Evolutionary conservation across 2,797 vertebrate species (phyloP).

Genomic region (Falco novaeseelandiae): DNA sequence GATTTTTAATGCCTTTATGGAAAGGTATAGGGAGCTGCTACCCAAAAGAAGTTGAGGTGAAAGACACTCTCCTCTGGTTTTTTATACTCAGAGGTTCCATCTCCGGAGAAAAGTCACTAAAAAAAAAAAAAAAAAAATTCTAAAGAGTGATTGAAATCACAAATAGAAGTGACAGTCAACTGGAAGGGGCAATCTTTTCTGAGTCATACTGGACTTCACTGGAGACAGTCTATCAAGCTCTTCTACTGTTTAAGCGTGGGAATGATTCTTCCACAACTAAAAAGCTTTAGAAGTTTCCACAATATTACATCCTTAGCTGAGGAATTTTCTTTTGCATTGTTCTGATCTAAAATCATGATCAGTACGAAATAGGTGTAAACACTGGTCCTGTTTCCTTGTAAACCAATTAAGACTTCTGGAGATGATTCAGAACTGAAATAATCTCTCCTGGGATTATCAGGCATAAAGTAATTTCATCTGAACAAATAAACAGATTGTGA

Average conservation of each 20-base stretch:
- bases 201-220: background rate
- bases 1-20: background rate
- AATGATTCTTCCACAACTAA: background rate
- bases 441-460: background rate
- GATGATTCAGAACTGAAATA: background rate
- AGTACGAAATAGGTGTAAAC: background rate
- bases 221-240: background rate
- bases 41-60: background rate
- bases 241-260: background rate
- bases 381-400: background rate
- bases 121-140: background rate
- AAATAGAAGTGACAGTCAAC: background rate
- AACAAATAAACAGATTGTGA: background rate
- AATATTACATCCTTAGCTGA: background rate
- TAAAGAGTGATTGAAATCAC: background rate
- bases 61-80: background rate
- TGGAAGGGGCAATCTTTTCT: background rate
- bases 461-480: constrained; percentile 7
- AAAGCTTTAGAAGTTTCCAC: background rate
- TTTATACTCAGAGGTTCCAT: background rate
- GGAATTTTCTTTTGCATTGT: background rate
- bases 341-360: background rate
- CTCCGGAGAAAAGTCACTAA: background rate
- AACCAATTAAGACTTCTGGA: background rate
- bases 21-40: background rate